phyloP scores from a whole-genome alignment of 2,113 vertebrate genomes.

The Sturnus vulgaris region DNA sequence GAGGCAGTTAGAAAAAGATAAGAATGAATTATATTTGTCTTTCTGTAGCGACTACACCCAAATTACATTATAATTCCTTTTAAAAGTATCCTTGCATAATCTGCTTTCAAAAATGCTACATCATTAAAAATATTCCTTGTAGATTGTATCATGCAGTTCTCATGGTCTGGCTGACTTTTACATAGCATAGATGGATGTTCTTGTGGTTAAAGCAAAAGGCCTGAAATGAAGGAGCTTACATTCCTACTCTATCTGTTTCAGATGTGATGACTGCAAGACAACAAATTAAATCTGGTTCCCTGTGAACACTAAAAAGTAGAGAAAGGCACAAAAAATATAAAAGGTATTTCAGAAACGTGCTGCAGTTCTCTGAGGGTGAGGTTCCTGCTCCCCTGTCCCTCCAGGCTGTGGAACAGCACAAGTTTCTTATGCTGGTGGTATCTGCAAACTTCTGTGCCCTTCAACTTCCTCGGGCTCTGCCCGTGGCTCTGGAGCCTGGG shows the following conservation, averaged over 20 bases:
- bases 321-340: not conserved
- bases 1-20: not conserved
- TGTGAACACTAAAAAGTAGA: not conserved
- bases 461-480: not conserved
- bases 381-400: not conserved
- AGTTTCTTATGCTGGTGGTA: not conserved
- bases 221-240: not conserved
- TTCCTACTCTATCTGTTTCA: not conserved
- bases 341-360: not conserved
- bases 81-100: not conserved
- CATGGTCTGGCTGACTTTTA: not conserved
- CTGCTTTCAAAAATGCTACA: not conserved
- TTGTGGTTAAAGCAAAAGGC: constrained; percentile 12
- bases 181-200: not conserved
- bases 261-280: not conserved
- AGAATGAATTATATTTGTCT: constrained; percentile 5
- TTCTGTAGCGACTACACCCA: not conserved
- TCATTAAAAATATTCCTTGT: not conserved
- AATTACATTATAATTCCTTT: not conserved
- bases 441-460: not conserved
- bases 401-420: not conserved
- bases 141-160: not conserved
- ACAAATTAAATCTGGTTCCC: not conserved
- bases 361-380: not conserved
- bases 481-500: rapidly evolving